Evolutionary conservation across 1,140 invertebrate species (phyloP), one percentile per base, ranked within the genome.

Genomic region (Lineus longissimus): DNA sequence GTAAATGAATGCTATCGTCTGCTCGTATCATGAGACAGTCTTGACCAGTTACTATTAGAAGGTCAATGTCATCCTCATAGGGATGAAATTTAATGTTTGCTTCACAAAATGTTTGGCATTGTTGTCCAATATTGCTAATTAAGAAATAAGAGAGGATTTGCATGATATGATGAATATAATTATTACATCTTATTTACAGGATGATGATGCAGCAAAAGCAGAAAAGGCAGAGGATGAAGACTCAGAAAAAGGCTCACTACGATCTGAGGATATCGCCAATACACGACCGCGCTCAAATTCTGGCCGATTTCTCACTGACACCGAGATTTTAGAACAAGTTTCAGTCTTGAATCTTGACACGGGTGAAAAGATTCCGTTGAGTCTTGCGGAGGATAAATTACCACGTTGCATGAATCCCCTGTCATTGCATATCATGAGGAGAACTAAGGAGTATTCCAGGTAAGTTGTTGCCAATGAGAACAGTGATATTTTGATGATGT

Each of bases 321-420:
- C 78, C 70, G 88, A 97, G 86, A 96, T 97, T 68, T 81, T 97
- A 57, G 91, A 95, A 77, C 90, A 93, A 85, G 90, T 94, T 63
- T 93, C 91, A 61, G 93, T 97, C 2, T 84, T 93, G 68, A 97
- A 98, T 82, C 83, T 97, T 67, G 94, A 97, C 80, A 97, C 94
- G 4, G 94, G 93, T 4, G 92, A 95, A 82, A 84, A 89, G 67
- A 88, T 95, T 62, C 91, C 92, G 33, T 83, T 95, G 45, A 94
- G 90, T 81, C 88, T 91, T 71, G 93, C 93, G 0, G 93, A 95
- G 77, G 91, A 94, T 74, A 92, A 93, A 76, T 81, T 95, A 63
- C 93, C 93, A 0, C 88, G 92, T 74, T 93, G 92, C 78, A 90
- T 95, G 71, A 93, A 93, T 79, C 94, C 94, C 7, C 84, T 98